Evolutionary conservation across 1,140 invertebrate genomes (phyloP), one percentile per base, ranked within the genome.

Genomic region (Tetramorium alpestre): DNA sequence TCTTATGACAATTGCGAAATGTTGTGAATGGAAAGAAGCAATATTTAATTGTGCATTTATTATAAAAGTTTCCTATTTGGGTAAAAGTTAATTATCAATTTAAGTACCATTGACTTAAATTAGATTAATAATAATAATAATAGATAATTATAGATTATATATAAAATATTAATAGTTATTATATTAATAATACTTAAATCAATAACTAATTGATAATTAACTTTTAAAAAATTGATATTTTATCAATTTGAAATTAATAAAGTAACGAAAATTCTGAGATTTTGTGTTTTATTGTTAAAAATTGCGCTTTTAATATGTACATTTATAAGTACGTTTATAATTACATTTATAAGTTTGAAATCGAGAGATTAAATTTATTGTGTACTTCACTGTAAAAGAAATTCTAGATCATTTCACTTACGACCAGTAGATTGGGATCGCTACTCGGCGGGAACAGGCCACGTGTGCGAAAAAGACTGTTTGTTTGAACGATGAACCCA

Each of bases 351-450:
- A 28, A 28, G n/a, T 44, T 49, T 72, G 11, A 28, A 25, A 4
- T 38, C 10, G 18, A 33, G 10, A 51, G 33, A 10, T 44, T 44
- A n/a, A 22, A 67, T n/a, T 44, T 16, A 33, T 38, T 22, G 18
- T 13, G 10, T 18, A 54, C 5, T 73, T n/a, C 0, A 76, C 10
- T 76, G 8, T 25, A 22, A 56, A 60, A 49, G 18, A 51, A 49
- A 22, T 41, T 33, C 38, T n/a, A 56, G 11, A n/a, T 18, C 0
- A 69, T 49, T 84, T 13, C 11, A 73, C 80, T 75, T 84, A 84
- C 80, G 6, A 84, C 4, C 28, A 62, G 13, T 75, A 75, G 10
- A 49, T 84, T 84, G 22, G 80, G 44, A 41, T 75, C 69, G 6
- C 1, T 18, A 2, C 1, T n/a, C 18, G 80, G 28, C 2, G 41